Evolutionary conservation across 2,797 vertebrate species (phyloP).

Genomic region (Poeciliopsis paucimaculata): DNA sequence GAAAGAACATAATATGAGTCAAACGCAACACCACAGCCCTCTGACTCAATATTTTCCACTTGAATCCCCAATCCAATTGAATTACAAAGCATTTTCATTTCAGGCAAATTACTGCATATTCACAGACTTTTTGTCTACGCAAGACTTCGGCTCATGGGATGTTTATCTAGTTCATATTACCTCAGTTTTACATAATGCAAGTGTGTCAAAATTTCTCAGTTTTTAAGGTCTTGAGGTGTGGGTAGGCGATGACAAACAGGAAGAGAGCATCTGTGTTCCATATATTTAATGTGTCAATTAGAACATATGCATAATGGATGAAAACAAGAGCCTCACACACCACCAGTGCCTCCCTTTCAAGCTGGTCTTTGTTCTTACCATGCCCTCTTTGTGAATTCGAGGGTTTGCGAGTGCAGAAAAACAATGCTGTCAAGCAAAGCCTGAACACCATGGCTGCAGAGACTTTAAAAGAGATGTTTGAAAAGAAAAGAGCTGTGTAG

Average conservation of each 20-base stretch:
- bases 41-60: constrained; percentile 63
- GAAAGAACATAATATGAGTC: constrained; percentile 48
- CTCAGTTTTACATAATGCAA: background rate
- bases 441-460: constrained; percentile 45
- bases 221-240: constrained; percentile 29
- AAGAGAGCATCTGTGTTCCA: constrained; percentile 46
- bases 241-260: constrained; percentile 19
- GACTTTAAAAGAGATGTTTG: constrained; percentile 65
- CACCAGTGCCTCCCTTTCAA: background rate
- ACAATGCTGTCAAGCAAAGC: constrained; percentile 68
- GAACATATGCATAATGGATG: constrained; percentile 40
- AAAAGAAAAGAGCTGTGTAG: constrained; percentile 61
- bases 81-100: constrained; percentile 28
- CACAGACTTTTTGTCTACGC: background rate
- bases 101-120: constrained; percentile 7
- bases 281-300: constrained; percentile 54
- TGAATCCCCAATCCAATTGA: constrained; percentile 23
- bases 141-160: background rate
- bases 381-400: constrained; percentile 57
- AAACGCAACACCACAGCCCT: constrained; percentile 29
- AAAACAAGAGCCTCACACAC: constrained; percentile 46
- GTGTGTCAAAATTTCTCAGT: background rate
- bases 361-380: constrained; percentile 56
- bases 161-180: background rate
- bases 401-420: constrained; percentile 63